These are phyloP conservation scores for Passer domesticus DNA, from an alignment of 2,113 vertebrate species.

Conservation along the genomic window DNA sequence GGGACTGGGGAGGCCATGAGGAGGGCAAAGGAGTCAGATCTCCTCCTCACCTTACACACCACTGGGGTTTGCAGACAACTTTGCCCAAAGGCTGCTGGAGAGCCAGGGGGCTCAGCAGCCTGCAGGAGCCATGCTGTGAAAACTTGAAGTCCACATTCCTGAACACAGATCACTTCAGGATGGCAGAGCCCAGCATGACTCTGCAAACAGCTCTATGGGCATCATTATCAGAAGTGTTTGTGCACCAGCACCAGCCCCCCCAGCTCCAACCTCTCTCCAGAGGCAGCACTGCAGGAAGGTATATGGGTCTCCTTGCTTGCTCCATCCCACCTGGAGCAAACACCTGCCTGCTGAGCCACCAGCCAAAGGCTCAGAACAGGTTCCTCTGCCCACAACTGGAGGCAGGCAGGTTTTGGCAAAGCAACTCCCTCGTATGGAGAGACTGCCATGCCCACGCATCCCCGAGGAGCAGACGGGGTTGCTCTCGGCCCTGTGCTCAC, in stretches of 20 bases:
- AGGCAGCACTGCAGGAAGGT: neutral
- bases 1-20: neutral
- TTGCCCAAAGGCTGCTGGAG: neutral
- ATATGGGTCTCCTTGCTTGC: neutral
- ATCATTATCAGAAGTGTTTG: neutral
- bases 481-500: neutral
- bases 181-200: neutral
- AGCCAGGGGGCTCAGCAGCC: neutral
- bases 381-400: neutral
- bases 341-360: neutral
- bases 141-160: neutral
- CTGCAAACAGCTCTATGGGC: neutral
- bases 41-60: neutral
- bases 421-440: neutral
- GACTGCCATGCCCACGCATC: fast-evolving
- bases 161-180: neutral
- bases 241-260: neutral
- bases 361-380: neutral
- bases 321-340: neutral
- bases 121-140: neutral
- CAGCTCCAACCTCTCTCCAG: neutral
- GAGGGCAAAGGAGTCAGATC: neutral
- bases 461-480: fast-evolving
- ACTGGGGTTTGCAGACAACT: neutral
- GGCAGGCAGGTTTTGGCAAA: neutral